A percentile compares a stretch with the other conserved stretches of the same genome.
phyloP scores from a whole-genome alignment of 1,140 invertebrate genomes.

The Lerema accius region DNA sequence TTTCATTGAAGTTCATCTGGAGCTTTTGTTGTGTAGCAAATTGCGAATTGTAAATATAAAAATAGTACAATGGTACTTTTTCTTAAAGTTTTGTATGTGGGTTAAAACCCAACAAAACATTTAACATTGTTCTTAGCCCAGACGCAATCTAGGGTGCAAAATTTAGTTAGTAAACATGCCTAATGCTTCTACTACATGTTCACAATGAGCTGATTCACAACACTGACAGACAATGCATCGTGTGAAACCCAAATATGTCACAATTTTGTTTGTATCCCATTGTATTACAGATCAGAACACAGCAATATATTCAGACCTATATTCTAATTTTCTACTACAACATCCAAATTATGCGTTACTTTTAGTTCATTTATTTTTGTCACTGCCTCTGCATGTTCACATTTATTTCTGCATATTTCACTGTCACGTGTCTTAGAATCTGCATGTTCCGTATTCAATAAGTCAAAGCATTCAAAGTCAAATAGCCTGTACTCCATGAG shows the following conservation, averaged over 20 bases:
- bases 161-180: slow-evolving; percentile 27
- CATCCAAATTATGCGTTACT: not conserved
- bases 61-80: too few relatives aligned
- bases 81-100: not conserved
- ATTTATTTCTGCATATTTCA: slow-evolving; percentile 3
- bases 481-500: slow-evolving; percentile 16
- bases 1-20: too few relatives aligned
- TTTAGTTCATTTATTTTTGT: slow-evolving; percentile 5
- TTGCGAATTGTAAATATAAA: too few relatives aligned
- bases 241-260: slow-evolving; percentile 29
- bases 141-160: slow-evolving; percentile 9
- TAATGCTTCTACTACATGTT: slow-evolving; percentile 19
- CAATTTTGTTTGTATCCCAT: slow-evolving; percentile 17
- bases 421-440: not conserved
- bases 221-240: slow-evolving; percentile 25
- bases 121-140: slow-evolving; percentile 27
- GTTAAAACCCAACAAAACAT: slow-evolving; percentile 9
- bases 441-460: not conserved
- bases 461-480: slow-evolving; percentile 13
- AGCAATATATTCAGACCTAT: slow-evolving; percentile 11
- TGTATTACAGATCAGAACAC: slow-evolving; percentile 12
- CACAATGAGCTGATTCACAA: slow-evolving; percentile 15
- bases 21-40: too few relatives aligned
- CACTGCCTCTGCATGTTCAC: not conserved
- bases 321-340: slow-evolving; percentile 5